Evolutionary conservation across 2,113 vertebrate species (phyloP).

Genomic region (Antigone vipio): DNA sequence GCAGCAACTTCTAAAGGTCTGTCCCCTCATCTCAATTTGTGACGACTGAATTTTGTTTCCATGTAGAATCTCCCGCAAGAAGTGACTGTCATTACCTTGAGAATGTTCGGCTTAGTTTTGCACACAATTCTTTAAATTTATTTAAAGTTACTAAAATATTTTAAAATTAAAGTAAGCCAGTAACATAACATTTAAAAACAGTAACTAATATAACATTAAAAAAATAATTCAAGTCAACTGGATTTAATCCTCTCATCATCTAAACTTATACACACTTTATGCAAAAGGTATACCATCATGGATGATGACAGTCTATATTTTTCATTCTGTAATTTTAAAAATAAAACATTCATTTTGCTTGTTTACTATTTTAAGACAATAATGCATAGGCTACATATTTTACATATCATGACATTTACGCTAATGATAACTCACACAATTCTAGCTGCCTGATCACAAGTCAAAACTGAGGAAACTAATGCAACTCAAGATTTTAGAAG

Average conservation of each 20-base stretch:
- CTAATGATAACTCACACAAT: background rate
- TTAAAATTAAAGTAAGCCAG: too few species aligned
- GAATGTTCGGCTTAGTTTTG: background rate
- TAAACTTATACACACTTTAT: background rate
- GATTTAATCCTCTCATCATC: background rate
- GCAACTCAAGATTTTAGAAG: background rate
- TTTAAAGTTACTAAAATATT: too few species aligned
- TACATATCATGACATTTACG: background rate
- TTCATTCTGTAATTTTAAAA: background rate
- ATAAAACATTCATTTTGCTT: background rate
- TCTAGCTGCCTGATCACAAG: background rate
- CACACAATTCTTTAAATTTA: background rate
- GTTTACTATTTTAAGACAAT: background rate
- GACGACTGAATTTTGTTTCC: background rate
- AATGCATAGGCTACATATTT: background rate
- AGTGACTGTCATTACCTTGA: background rate
- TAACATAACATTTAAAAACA: background rate
- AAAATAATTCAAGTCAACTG: background rate
- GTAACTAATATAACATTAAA: background rate
- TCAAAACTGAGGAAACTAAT: background rate
- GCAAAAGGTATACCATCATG: background rate
- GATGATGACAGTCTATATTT: background rate
- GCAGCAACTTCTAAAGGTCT: background rate
- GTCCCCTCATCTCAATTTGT: background rate
- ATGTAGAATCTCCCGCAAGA: background rate